Conservation (phyloP, 2,113 vertebrate species). For the Benitochromis conjunctus region DNA sequence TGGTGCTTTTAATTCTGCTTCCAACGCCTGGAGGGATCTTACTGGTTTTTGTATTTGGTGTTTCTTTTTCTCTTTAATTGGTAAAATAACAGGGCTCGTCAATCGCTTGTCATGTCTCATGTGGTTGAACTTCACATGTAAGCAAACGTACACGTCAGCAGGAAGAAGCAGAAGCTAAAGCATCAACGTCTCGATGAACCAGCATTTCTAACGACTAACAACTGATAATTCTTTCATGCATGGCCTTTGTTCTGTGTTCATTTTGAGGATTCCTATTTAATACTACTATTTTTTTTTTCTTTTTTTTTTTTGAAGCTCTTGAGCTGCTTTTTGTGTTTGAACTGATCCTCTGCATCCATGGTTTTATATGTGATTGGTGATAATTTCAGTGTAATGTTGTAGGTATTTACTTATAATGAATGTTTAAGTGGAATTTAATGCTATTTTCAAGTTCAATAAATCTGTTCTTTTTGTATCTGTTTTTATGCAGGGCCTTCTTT, state of each 20-base stretch:
- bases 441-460: slow-evolving; percentile 71
- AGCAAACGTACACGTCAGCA: neutral
- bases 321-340: slow-evolving; percentile 34
- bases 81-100: slow-evolving; percentile 29
- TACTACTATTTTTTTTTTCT: neutral
- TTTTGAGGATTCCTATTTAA: slow-evolving; percentile 33
- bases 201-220: slow-evolving; percentile 51
- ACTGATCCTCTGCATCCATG: slow-evolving; percentile 50
- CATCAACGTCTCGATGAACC: slow-evolving; percentile 8
- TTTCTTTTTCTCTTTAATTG: neutral
- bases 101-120: slow-evolving; percentile 1
- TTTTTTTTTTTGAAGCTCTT: slow-evolving; percentile 3
- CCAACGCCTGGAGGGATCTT: neutral
- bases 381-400: slow-evolving; percentile 56
- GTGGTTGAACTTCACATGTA: neutral
- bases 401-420: slow-evolving; percentile 29
- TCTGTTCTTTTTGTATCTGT: slow-evolving; percentile 62
- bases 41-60: slow-evolving; percentile 9
- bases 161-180: slow-evolving; percentile 2
- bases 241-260: slow-evolving; percentile 49
- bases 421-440: slow-evolving; percentile 45
- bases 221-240: slow-evolving; percentile 37
- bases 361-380: slow-evolving; percentile 68
- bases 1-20: slow-evolving; percentile 32
- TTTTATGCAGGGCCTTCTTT: neutral